These are phyloP conservation scores for Eupithecia abbreviata DNA, from an alignment of 2,888 invertebrate genomes.

Conservation along the genomic window DNA sequence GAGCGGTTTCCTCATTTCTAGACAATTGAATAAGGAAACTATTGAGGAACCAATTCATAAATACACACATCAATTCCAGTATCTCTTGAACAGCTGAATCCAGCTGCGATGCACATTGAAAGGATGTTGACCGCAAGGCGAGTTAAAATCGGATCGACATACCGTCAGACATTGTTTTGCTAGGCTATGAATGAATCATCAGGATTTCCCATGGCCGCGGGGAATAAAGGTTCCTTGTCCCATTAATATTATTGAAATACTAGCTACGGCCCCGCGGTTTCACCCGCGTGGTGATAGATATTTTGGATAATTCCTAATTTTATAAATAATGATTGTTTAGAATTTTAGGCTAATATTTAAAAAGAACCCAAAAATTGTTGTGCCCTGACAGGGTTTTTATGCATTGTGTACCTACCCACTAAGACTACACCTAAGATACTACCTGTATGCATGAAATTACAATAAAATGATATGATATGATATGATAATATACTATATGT, in stretches of 20 bases:
- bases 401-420: too few relatives aligned
- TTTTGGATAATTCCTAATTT: too few relatives aligned
- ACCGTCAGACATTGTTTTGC: conserved; percentile 37
- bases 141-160: conserved; percentile 44
- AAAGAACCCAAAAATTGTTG: too few relatives aligned
- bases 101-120: conserved; percentile 24
- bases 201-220: conserved; percentile 38
- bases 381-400: too few relatives aligned
- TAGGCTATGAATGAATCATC: conserved; percentile 43
- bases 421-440: too few relatives aligned
- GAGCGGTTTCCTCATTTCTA: background rate
- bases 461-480: too few relatives aligned
- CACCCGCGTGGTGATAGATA: too few relatives aligned
- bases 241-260: background rate
- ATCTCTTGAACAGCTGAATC: background rate
- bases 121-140: conserved; percentile 42
- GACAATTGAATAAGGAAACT: background rate
- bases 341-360: too few relatives aligned
- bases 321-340: too few relatives aligned
- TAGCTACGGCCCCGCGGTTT: too few relatives aligned
- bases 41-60: background rate
- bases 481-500: too few relatives aligned
- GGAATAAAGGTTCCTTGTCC: conserved; percentile 26
- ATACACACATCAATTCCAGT: background rate
- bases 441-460: too few relatives aligned